Base-by-base conservation (phyloP, 2,888 invertebrate species). In the Lochmaea crataegi region DNA sequence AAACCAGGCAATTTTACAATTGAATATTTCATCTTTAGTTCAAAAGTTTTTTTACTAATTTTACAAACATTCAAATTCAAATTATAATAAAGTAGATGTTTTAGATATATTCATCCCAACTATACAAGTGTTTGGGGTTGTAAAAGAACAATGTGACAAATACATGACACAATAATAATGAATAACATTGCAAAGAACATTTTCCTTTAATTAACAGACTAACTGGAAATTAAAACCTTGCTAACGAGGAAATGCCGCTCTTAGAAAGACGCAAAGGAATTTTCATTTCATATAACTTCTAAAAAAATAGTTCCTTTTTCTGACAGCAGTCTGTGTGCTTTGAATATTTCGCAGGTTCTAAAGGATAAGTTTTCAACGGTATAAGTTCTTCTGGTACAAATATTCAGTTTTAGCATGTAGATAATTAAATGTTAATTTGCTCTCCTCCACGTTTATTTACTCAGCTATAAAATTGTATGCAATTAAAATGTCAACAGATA, bases 221-320 rank as follows among this genome's bases (percentile, higher is more conserved):
- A 57, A 56, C 38, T 69, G n/a, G 41, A 45, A 16, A 57, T 70
- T n/a, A 69, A 70, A 64, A 70, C 64, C 26, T 16, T 10, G 57
- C 57, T 57, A 64, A 70, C 64, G 65, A 65, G 64, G 51, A 48
- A 45, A 42, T 9, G 10, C 16, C 38, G 26, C 32, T 45, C 57
- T 18, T 70, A 18, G 69, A 64, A 70, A 70, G 64, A 65, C 26
- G 70, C 45, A 70, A 57, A 64, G 70, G 64, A 64, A 65, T 70
- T 56, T 70, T 56, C 48, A 58, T 64, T 45, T 65, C 12, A 10
- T 14, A 57, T 32, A 48, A 64, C 53, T 57, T 64, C 67, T 72
- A n/a, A 67, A 65, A n/a, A 70, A 71, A 74, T 65, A 61, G 71
- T 68, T 64, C 51, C 53, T 68, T 70, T 75, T 72, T 58, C 71